Conservation (phyloP, 2,888 invertebrate species). For the Unio delphinus region DNA sequence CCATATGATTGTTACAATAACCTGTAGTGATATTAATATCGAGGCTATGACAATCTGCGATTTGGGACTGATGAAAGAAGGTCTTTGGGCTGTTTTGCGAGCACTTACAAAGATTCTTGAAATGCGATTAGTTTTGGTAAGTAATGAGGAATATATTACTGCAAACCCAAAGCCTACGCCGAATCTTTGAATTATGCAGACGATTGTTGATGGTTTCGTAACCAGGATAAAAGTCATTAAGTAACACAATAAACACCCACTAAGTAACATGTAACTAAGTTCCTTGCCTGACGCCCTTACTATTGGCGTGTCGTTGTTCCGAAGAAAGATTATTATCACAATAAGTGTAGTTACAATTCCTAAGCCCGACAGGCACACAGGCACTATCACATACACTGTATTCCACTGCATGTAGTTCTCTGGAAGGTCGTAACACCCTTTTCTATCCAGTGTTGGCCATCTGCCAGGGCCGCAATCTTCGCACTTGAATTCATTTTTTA, state of each 20-base stretch:
- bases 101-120: slow-evolving; percentile 79
- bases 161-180: slow-evolving; percentile 71
- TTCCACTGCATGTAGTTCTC: slow-evolving; percentile 66
- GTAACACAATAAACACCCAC: slow-evolving; percentile 78
- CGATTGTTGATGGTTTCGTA: slow-evolving; percentile 75
- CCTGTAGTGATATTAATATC: slow-evolving; percentile 76
- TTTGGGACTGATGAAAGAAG: slow-evolving; percentile 79
- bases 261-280: slow-evolving; percentile 78
- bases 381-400: slow-evolving; percentile 77
- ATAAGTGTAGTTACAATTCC: slow-evolving; percentile 78
- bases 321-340: slow-evolving; percentile 78
- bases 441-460: slow-evolving; percentile 66
- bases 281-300: slow-evolving; percentile 79
- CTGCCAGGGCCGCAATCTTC: slow-evolving; percentile 62
- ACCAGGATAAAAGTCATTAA: slow-evolving; percentile 78
- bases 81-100: slow-evolving; percentile 77
- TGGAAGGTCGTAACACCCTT: slow-evolving; percentile 56
- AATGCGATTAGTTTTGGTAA: slow-evolving; percentile 79
- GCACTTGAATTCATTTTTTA: slow-evolving; percentile 68
- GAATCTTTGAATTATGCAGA: slow-evolving; percentile 73
- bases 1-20: slow-evolving; percentile 74
- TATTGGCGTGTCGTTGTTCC: slow-evolving; percentile 79
- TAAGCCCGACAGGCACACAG: slow-evolving; percentile 77
- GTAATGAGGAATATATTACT: slow-evolving; percentile 78
- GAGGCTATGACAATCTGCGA: slow-evolving; percentile 78